These are phyloP conservation scores for Nomada fucata DNA, from an alignment of 2,888 invertebrate species.

Conservation along the genomic window DNA sequence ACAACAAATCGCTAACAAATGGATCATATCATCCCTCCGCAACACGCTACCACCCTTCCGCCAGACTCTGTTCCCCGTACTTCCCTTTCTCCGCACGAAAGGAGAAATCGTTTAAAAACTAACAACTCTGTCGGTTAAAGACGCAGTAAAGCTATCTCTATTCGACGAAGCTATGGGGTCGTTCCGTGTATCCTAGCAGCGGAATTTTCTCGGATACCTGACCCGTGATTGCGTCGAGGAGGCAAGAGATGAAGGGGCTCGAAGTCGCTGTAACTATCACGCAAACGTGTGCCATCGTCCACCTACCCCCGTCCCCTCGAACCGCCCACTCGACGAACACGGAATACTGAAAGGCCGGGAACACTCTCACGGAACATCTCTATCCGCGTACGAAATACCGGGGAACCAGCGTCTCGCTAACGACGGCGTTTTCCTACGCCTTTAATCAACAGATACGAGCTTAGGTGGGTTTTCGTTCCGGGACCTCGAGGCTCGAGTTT, in stretches of 20 bases:
- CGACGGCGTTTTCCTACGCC: slow-evolving; percentile 44
- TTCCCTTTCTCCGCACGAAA: not conserved
- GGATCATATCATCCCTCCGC: too few species aligned
- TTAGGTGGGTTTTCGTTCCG: slow-evolving; percentile 52
- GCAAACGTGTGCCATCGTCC: slow-evolving; percentile 21
- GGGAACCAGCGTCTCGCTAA: not conserved
- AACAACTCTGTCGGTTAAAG: slow-evolving; percentile 22
- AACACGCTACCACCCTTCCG: too few species aligned
- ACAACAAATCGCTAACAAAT: not conserved
- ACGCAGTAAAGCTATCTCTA: slow-evolving; percentile 15
- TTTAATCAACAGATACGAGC: slow-evolving; percentile 59
- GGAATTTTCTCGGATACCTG: slow-evolving; percentile 20
- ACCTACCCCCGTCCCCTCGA: not conserved
- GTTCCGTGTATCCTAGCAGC: not conserved
- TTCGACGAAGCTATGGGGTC: not conserved
- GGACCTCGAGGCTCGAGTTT: slow-evolving; percentile 39
- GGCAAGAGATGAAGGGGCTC: slow-evolving; percentile 30
- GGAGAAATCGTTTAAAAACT: slow-evolving; percentile 14
- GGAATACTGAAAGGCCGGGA: slow-evolving; percentile 44
- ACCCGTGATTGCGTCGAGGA: slow-evolving; percentile 50
- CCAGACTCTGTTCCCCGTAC: not conserved
- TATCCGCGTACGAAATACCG: slow-evolving; percentile 15
- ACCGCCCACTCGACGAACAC: slow-evolving; percentile 11
- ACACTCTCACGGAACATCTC: not conserved
- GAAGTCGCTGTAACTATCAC: slow-evolving; percentile 24